Evolutionary conservation across 2,888 invertebrate genomes (phyloP).

Genomic region (Drosophila anomelani): DNA sequence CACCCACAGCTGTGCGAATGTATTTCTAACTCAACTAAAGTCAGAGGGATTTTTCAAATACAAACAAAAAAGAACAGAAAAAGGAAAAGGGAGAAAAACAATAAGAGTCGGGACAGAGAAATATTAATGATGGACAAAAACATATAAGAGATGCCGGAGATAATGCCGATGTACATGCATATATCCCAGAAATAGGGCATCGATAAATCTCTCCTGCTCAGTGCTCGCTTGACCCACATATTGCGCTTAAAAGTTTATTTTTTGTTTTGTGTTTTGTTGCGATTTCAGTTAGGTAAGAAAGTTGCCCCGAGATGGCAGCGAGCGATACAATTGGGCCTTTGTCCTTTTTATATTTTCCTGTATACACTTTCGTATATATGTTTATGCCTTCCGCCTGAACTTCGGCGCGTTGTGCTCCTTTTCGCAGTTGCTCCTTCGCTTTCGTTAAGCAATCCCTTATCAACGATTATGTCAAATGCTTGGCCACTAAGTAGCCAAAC

Average conservation of each 20-base stretch:
- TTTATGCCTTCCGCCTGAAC: not conserved
- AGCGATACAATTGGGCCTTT: constrained; percentile 29
- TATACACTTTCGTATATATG: constrained; percentile 2
- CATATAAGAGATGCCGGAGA: not conserved
- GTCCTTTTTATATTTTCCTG: constrained; percentile 20
- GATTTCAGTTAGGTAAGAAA: constrained; percentile 38
- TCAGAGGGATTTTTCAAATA: constrained; percentile 5
- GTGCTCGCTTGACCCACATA: constrained; percentile 35
- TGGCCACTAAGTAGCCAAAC: constrained; percentile 65
- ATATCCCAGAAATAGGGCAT: constrained; percentile 29
- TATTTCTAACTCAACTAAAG: not conserved
- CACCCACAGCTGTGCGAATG: not conserved
- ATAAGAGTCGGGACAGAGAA: not conserved
- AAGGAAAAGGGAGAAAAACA: not conserved
- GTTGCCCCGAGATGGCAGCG: constrained; percentile 18
- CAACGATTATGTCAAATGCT: constrained; percentile 73
- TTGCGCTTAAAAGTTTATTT: constrained; percentile 26
- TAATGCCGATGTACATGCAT: not conserved
- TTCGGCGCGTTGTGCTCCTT: constrained; percentile 19
- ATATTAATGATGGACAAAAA: constrained; percentile 19
- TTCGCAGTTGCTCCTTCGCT: constrained; percentile 22
- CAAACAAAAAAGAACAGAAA: not conserved
- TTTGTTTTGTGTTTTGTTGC: not conserved
- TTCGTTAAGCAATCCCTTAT: constrained; percentile 63
- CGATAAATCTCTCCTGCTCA: constrained; percentile 26